Conservation (phyloP, 2,888 invertebrate species). For the Epinotia brunnichana region DNA sequence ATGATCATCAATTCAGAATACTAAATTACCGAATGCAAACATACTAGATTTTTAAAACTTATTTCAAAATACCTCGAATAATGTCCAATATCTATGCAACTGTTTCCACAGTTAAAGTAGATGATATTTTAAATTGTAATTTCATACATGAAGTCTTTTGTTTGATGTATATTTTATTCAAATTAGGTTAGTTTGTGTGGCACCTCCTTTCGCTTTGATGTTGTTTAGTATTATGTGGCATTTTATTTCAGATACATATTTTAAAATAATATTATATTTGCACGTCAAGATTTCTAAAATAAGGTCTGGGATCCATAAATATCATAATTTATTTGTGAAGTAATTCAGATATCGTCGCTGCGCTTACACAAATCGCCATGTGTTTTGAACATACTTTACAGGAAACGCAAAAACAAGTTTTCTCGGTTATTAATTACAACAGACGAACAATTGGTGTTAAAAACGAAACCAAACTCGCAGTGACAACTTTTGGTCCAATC, state of each 20-base stretch:
- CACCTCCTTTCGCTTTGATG: slow-evolving; percentile 2
- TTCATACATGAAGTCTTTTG: slow-evolving; percentile 49
- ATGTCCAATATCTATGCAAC: slow-evolving; percentile 44
- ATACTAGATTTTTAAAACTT: slow-evolving; percentile 12
- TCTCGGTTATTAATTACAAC: no score
- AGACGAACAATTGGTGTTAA: no score
- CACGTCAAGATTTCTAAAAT: no score
- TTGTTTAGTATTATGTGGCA: background rate
- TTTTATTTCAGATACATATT: background rate
- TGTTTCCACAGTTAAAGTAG: slow-evolving; percentile 37
- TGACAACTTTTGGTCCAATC: background rate
- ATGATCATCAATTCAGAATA: background rate
- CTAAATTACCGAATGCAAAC: background rate
- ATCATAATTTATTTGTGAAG: no score
- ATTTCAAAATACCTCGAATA: slow-evolving; percentile 36
- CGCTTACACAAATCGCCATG: no score
- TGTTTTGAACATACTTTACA: no score
- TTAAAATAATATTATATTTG: background rate
- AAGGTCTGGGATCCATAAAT: no score
- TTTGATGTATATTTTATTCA: slow-evolving; percentile 49
- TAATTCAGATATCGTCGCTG: no score
- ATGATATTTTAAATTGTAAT: slow-evolving; percentile 49
- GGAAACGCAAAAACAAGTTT: no score
- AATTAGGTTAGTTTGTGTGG: slow-evolving; percentile 41
- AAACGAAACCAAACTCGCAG: no score